Evolutionary conservation across 2,888 invertebrate species (phyloP), one percentile per base, ranked within the genome.

Genomic region (Bursaphelenchus okinawaensis): DNA sequence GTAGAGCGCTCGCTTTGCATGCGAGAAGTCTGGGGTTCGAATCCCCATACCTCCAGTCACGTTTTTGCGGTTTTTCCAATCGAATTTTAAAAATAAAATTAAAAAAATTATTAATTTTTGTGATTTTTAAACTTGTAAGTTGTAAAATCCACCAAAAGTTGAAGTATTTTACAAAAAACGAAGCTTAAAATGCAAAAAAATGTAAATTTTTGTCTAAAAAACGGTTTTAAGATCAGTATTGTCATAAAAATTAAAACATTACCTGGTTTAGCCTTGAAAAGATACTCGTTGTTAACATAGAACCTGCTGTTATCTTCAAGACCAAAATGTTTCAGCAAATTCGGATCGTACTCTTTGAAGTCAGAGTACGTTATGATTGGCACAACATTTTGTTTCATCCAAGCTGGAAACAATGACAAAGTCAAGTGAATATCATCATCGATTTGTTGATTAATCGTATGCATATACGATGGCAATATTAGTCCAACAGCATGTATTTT

Each of bases 1-100:
- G 78, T 78, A 78, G 78, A 78, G 78, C 76, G 78, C 78, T 77
- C 78, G 78, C 78, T 78, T 78, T 77, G 78, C 78, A 78, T 78
- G 78, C 78, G 78, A 75, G 78, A 78, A 76, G 77, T 74, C 77
- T 68, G n/a, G n/a, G n/a, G n/a, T n/a, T n/a, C n/a, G n/a, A n/a
- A n/a, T n/a, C n/a, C n/a, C n/a, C n/a, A n/a, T n/a, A n/a, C n/a
- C n/a, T n/a, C n/a, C n/a, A n/a, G n/a, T n/a, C n/a, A n/a, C n/a
- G n/a, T n/a, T n/a, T n/a, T n/a, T n/a, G n/a, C n/a, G n/a, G n/a
- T n/a, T n/a, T n/a, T n/a, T n/a, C n/a, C n/a, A n/a, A n/a, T n/a
- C n/a, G n/a, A n/a, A n/a, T n/a, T n/a, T n/a, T n/a, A n/a, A n/a
- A n/a, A n/a, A n/a, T n/a, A n/a, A n/a, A n/a, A n/a, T n/a, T n/a